Base-by-base conservation (phyloP, 2,113 vertebrate genomes). In the Equus quagga region DNA sequence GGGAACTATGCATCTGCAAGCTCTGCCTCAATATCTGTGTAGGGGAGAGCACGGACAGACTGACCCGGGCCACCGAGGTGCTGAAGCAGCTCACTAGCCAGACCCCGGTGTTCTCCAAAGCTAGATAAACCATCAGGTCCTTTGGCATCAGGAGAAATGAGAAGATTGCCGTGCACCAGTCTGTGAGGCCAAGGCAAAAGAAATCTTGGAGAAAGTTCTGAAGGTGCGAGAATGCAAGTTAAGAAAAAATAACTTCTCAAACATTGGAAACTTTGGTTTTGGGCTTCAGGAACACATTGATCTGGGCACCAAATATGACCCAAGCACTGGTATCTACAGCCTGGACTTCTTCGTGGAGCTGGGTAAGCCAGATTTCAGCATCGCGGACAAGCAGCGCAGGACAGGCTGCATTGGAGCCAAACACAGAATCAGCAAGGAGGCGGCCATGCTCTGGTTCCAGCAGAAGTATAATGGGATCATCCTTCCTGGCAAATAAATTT, bases 1-100 rank as follows among this genome's bases (percentile, higher is more conserved):
- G 99, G 60, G 99, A 99, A 98, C 99, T 99, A 88, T 99, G 99
- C 91, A 99, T 99, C 98, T 99, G 99, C 97, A 99, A 99, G 96
- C 99, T 99, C 94, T 99, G 99, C 98, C 99, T 99, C 97, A 99
- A 99, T 98, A 99, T 99, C 97, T 99, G 99, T 58, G 99, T 99
- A 0, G 99, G 99, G 9, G 99, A 99, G 98, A 99, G 99, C 12
- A 99, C 99, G 67, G 99, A 99, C 99, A 99, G 99, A 86, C 99
- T 99, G 98, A 99, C 99, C 97, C 98, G 99, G 8, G 99, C 99
- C 0, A 99, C 99, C 90, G 99, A 99, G 64, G 99, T 99, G 98
- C 98, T 99, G 99, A 99, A 99, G 98, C 99, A 99, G 99, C 99
- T 99, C 91, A 99, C 99, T 0, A 99, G 99, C 3, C 99, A 99